These are phyloP conservation scores for Hypselothyrea guttata DNA, from an alignment of 2,888 invertebrate genomes.

Conservation along the genomic window DNA sequence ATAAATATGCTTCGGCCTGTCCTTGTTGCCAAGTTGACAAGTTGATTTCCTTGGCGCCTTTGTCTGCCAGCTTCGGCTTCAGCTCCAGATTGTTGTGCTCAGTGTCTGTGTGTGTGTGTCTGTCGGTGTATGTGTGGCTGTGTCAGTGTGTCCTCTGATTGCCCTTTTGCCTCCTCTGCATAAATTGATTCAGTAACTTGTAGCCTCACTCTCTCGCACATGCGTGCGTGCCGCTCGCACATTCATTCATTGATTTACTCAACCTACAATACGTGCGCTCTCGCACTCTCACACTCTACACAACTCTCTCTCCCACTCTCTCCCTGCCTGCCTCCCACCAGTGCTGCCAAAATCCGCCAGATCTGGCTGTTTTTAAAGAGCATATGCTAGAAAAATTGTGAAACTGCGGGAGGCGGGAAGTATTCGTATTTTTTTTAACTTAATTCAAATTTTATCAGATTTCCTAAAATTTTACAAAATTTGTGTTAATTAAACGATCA, in stretches of 20 bases:
- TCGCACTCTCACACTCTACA: constrained; percentile 20
- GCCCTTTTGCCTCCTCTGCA: constrained; percentile 51
- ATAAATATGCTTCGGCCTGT: constrained; percentile 16
- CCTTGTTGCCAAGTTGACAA: constrained; percentile 53
- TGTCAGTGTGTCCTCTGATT: constrained; percentile 62
- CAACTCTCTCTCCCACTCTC: constrained; percentile 8
- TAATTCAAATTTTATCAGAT: too few relatives aligned
- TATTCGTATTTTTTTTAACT: too few relatives aligned
- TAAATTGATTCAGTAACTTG: constrained; percentile 64
- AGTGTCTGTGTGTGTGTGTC: constrained; percentile 4
- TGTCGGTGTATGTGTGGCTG: background rate
- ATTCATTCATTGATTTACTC: constrained; percentile 69
- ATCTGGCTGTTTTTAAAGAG: constrained; percentile 1
- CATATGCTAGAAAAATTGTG: too few relatives aligned
- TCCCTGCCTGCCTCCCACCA: constrained; percentile 11
- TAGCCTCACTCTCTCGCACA: constrained; percentile 21
- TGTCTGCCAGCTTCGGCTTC: too few relatives aligned
- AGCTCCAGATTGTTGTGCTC: too few relatives aligned
- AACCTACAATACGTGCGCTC: constrained; percentile 12
- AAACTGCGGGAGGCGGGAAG: too few relatives aligned
- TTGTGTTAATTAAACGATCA: too few relatives aligned
- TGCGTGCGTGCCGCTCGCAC: constrained; percentile 37
- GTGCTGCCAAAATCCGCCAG: too few relatives aligned
- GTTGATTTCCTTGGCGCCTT: constrained; percentile 70
- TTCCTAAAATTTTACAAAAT: too few relatives aligned